Evolutionary conservation across 30 jellyfish, hydroid and myxozoan species (phyloP), one percentile per base, ranked within the genome.

Genomic region (Aurelia aurita complex sp. Pacific): DNA sequence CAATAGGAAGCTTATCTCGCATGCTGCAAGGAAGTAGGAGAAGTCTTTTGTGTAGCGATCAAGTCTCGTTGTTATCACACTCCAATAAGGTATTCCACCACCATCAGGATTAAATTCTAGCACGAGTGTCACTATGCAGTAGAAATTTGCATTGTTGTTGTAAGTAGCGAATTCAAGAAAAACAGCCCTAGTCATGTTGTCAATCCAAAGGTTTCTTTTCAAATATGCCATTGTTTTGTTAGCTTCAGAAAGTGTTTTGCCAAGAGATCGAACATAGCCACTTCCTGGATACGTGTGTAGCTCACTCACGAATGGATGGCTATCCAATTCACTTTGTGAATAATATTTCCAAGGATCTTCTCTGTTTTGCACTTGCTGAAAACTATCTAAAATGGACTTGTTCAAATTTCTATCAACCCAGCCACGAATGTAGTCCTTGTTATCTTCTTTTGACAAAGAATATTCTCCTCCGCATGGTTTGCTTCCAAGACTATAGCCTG

Each of bases 61-160:
- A 9, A 93, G 88, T 17, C 96, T 71, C 17, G 94, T 76, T 33
- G 97, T 82, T 15, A 72, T 32, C 64, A 93, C 64, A 19, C 73
- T 29, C 33, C 68, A 33, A 15, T 15, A 77, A 3, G 94, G 92
- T 8, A 77, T 42, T 13, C 61, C 80, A 13, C 90, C 94, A 1
- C 98, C 98, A 69, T 72, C 83, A 12, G 91, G 89, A 4, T 82
- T 70, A 72, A 76, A 36, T 52, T 88, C 97, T 35, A 83, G 19
- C n/a, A 88, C 60, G 57, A 93, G n/a, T 5, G 86, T 57, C 11
- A 88, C 90, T 33, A 93, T 78, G 77, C 80, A 71, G 74, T 61
- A 93, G 67, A 93, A 93, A 43, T 93, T 93, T 0, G 43, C 93
- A 59, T 93, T 94, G 46, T 86, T 87, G 77, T 88, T 93, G 83